Evolutionary conservation across 1,140 invertebrate species (phyloP).

Genomic region (Antheraea mylitta): DNA sequence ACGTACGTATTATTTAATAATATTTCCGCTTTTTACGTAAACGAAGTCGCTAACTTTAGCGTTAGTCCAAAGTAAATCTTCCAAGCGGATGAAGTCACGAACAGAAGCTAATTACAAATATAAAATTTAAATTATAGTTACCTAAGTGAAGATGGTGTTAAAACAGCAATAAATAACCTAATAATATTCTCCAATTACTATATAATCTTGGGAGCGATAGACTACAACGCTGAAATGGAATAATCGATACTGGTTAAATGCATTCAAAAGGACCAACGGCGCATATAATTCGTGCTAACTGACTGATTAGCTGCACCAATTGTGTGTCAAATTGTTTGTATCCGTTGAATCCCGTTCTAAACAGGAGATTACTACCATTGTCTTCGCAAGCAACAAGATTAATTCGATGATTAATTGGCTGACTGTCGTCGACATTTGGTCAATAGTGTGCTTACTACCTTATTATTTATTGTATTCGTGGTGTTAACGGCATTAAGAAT

Average conservation of each 20-base stretch:
- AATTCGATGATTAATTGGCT: constrained; percentile 27
- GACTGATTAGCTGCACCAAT: constrained; percentile 29
- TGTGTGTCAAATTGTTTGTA: constrained; percentile 35
- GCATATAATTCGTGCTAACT: constrained; percentile 13
- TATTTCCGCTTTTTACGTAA: too few relatives aligned
- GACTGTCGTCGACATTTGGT: neutral
- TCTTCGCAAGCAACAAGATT: constrained; percentile 19
- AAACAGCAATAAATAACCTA: too few relatives aligned
- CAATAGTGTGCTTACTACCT: neutral
- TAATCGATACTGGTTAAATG: neutral
- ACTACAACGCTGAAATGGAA: constrained; percentile 9
- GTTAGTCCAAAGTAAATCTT: too few relatives aligned
- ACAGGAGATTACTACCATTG: constrained; percentile 28
- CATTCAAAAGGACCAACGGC: neutral
- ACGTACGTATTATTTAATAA: too few relatives aligned
- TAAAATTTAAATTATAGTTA: too few relatives aligned
- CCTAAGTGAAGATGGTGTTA: too few relatives aligned
- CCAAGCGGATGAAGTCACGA: too few relatives aligned
- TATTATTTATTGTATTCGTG: neutral
- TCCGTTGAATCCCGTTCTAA: constrained; percentile 20
- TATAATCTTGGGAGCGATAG: too few relatives aligned
- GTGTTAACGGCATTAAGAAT: too few relatives aligned
- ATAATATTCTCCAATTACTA: too few relatives aligned
- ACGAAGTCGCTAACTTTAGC: too few relatives aligned
- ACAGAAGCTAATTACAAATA: too few relatives aligned